Percentiles rank a stretch among this genome's conserved stretches.
phyloP scores from a whole-genome alignment of 37 sponge, comb jelly and placozoan genomes.

The Petrosia ficiformis region DNA sequence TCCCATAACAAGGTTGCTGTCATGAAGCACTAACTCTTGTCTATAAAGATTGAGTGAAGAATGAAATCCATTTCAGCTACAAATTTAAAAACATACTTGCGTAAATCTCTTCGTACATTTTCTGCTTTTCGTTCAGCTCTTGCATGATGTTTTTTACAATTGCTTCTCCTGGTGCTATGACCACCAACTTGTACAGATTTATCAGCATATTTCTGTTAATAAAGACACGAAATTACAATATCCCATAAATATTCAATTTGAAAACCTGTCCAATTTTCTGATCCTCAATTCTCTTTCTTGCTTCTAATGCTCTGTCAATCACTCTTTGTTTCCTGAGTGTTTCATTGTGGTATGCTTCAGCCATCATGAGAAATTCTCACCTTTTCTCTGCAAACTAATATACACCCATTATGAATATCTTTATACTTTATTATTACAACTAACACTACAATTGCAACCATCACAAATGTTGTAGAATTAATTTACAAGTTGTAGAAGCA shows the following conservation, averaged over 20 bases:
- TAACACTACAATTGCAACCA: no score
- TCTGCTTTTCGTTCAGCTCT: conserved; percentile 2
- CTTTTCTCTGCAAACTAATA: no score
- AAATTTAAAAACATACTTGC: no score
- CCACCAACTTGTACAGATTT: not conserved
- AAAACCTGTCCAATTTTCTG: not conserved
- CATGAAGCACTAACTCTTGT: conserved; percentile 49
- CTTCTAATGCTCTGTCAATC: conserved; percentile 38
- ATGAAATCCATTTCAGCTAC: no score
- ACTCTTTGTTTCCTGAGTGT: conserved; percentile 63
- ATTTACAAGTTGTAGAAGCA: no score
- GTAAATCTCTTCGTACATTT: conserved; percentile 12
- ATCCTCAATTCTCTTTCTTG: conserved; percentile 9
- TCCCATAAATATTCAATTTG: not conserved
- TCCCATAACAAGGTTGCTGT: conserved; percentile 71
- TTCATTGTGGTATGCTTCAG: conserved; percentile 33
- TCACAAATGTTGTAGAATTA: no score
- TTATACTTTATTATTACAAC: no score
- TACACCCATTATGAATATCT: no score
- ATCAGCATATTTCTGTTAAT: not conserved
- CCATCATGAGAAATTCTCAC: no score
- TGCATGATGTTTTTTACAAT: not conserved
- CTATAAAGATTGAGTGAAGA: no score
- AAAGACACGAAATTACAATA: not conserved
- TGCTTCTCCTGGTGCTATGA: not conserved